phyloP scores from a whole-genome alignment of 2,113 vertebrate genomes.

The Ciconia maguari region DNA sequence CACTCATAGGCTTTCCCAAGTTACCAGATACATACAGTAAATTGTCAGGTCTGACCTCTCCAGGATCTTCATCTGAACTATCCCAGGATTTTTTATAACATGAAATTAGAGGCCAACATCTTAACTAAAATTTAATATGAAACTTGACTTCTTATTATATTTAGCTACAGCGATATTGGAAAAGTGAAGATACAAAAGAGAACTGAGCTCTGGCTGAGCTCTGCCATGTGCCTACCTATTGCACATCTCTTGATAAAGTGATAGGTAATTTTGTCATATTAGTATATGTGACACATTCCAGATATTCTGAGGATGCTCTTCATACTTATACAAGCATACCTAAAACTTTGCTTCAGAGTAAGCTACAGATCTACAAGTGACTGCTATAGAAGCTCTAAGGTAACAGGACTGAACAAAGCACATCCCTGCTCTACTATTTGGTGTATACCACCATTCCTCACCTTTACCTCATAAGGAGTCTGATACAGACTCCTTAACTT shows the following conservation, averaged over 20 bases:
- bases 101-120: not conserved
- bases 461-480: not conserved
- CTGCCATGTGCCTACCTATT: not conserved
- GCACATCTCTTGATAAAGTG: not conserved
- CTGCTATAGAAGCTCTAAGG: not conserved
- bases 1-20: not conserved
- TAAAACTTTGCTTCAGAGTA: not conserved
- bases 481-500: not conserved
- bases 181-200: not conserved
- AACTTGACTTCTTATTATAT: not conserved
- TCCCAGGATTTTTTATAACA: not conserved
- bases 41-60: not conserved
- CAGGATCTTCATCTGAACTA: not conserved
- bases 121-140: not conserved
- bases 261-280: not conserved
- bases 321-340: not conserved
- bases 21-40: not conserved
- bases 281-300: not conserved
- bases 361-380: not conserved
- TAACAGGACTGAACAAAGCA: not conserved
- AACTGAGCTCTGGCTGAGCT: not conserved
- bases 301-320: not conserved
- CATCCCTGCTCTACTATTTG: not conserved
- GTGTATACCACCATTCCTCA: not conserved
- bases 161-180: not conserved